A percentile compares a stretch with the other conserved stretches of the same genome.
phyloP scores from a whole-genome alignment of 2,797 vertebrate species.

The Podarcis lilfordi region DNA sequence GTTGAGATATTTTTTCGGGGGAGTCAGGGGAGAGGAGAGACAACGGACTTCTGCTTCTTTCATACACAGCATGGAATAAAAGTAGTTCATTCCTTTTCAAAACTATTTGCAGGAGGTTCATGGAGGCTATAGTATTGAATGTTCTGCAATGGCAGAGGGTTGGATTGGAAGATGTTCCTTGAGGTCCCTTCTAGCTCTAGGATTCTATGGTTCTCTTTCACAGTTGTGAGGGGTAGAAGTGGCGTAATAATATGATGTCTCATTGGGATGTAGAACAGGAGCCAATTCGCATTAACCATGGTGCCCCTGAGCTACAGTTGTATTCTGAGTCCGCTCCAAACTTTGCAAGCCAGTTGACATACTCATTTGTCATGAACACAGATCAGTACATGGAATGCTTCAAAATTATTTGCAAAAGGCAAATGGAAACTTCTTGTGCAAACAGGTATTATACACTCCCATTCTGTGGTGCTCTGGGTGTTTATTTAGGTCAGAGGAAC shows the following conservation, averaged over 20 bases:
- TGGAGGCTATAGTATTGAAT: no score
- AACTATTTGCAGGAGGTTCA: conserved; percentile 10
- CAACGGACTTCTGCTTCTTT: not conserved
- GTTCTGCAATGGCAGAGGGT: no score
- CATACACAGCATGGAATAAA: conserved; percentile 32
- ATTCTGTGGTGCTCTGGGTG: not conserved
- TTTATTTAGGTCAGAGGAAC: not conserved
- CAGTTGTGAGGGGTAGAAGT: not conserved
- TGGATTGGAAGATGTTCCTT: no score
- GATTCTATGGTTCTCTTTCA: no score
- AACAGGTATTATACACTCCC: not conserved
- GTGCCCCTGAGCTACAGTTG: not conserved
- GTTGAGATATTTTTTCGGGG: conserved; percentile 33
- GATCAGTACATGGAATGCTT: not conserved
- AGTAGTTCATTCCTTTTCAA: conserved; percentile 53
- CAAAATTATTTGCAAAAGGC: not conserved
- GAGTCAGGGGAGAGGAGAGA: no score
- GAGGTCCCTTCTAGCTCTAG: no score
- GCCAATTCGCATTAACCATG: not conserved
- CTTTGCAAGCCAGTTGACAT: not conserved
- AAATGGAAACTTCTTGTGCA: not conserved
- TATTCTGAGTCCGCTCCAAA: not conserved
- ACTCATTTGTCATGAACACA: not conserved
- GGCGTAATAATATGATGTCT: not conserved
- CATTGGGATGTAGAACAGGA: not conserved